These are phyloP conservation scores for Telmatherina bonti DNA, from an alignment of 2,797 vertebrate genomes.

Conservation along the genomic window DNA sequence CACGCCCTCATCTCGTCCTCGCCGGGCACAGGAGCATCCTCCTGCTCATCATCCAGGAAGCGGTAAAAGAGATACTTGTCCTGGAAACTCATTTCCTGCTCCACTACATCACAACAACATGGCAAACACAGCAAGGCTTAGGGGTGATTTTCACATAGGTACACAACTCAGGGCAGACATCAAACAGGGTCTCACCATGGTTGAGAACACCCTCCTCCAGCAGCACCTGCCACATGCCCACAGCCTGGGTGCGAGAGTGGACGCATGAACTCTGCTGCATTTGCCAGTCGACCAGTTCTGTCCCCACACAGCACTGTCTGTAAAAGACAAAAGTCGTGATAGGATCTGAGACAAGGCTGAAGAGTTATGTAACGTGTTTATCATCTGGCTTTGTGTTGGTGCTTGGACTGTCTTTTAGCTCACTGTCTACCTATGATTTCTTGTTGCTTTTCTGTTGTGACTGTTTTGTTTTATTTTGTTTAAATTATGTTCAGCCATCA, in stretches of 20 bases:
- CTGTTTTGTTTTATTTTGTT: background rate
- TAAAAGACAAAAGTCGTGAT: slow-evolving; percentile 19
- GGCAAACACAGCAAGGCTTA: background rate
- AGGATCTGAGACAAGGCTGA: background rate
- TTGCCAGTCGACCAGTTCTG: slow-evolving; percentile 97
- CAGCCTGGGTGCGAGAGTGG: slow-evolving; percentile 93
- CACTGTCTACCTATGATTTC: background rate
- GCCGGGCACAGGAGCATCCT: slow-evolving; percentile 86
- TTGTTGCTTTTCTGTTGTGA: background rate
- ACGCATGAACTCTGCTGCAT: slow-evolving; percentile 94
- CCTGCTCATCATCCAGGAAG: slow-evolving; percentile 94
- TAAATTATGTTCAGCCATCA: background rate
- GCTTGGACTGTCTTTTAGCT: background rate
- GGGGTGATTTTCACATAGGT: background rate
- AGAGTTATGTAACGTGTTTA: slow-evolving; percentile 1
- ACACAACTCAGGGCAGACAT: slow-evolving; percentile 11
- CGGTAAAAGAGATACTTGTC: slow-evolving; percentile 99
- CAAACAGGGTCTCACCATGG: slow-evolving; percentile 87
- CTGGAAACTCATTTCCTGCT: slow-evolving; percentile 95
- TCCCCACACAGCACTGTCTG: slow-evolving; percentile 97
- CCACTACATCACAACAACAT: slow-evolving; percentile 83
- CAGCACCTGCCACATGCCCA: slow-evolving; percentile 99
- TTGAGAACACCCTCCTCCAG: slow-evolving; percentile 96
- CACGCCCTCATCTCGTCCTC: slow-evolving; percentile 93
- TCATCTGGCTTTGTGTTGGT: background rate